Conservation (phyloP, 2,888 invertebrate species). For the Cyaniris semiargus region DNA sequence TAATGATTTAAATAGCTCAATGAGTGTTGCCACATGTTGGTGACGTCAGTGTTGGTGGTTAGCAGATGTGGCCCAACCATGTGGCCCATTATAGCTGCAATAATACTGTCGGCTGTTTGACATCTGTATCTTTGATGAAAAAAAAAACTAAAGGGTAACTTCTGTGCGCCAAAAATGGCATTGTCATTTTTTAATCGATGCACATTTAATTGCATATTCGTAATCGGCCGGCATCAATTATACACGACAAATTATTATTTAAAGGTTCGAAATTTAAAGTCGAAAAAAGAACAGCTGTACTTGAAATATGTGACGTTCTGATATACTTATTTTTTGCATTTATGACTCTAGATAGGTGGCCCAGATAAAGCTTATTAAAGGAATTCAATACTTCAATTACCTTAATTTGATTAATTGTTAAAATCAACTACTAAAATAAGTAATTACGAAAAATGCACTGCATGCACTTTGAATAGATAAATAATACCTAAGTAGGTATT, state of each 20-base stretch:
- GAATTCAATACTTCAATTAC: too few species aligned
- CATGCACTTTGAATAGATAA: too few species aligned
- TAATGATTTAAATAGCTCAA: slow-evolving; percentile 36
- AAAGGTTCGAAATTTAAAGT: slow-evolving; percentile 15
- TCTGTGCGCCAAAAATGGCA: slow-evolving; percentile 34
- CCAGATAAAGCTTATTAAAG: not conserved
- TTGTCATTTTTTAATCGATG: slow-evolving; percentile 31
- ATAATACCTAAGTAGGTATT: not conserved
- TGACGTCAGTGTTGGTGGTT: slow-evolving; percentile 64
- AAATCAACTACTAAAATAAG: not conserved
- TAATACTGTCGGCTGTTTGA: slow-evolving; percentile 59
- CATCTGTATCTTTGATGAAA: slow-evolving; percentile 59
- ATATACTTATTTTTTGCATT: not conserved
- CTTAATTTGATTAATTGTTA: not conserved
- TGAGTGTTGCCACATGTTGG: slow-evolving; percentile 67
- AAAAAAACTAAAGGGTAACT: slow-evolving; percentile 44
- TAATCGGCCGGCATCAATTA: slow-evolving; percentile 11
- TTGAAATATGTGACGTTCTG: slow-evolving; percentile 2
- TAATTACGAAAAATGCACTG: too few species aligned
- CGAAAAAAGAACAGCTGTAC: slow-evolving; percentile 13
- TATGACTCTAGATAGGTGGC: not conserved
- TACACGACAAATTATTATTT: slow-evolving; percentile 28
- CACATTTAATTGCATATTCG: slow-evolving; percentile 22
- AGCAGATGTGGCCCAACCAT: slow-evolving; percentile 67
- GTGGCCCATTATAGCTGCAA: slow-evolving; percentile 49